Evolutionary conservation across 2,113 vertebrate species (phyloP), one percentile per base, ranked within the genome.

Genomic region (Petrocephalus zakoni): DNA sequence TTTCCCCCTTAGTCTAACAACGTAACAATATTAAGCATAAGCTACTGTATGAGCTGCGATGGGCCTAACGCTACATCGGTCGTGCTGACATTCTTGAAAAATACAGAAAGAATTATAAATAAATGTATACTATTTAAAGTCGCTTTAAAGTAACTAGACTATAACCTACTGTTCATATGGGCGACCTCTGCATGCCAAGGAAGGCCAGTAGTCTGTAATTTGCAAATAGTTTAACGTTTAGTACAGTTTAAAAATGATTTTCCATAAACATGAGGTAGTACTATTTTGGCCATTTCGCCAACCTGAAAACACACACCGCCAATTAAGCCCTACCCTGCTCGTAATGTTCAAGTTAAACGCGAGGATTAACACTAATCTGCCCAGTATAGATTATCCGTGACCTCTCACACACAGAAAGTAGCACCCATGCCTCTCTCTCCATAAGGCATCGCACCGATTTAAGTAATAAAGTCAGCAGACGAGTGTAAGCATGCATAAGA

Each of bases 281-380:
- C 25, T 29, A 29, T 53, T 85, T 85, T 53, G 9, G 13, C 19
- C 51, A 49, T 22, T 42, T 83, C 15, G 21, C 47, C 46, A 49
- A 78, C 29, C n/a, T 51, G 42, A 72, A 72, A 17, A 78, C 34
- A 42, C 29, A 17, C 34, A 75, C 37, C 68, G 34, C 15, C 29
- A 75, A 7, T 19, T 29, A 78, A 78, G 34, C 15, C 72, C 17
- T 78, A 81, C 78, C 29, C 68, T 19, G 68, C 51, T 88, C 47
- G 25, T 46, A 25, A 42, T 55, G 87, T 55, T 29, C 68, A 64
- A 55, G 10, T 37, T 72, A 37, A 85, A 89, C 42, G 82, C 37
- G 21, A 82, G 85, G 89, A 89, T 87, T 87, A 58, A 82, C 85
- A 82, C 85, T 87, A 89, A 89, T 87, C 72, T 82, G 22, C 2